Evolutionary conservation across 2,888 invertebrate species (phyloP), one percentile per base, ranked within the genome.

Genomic region (Euproctis similis): DNA sequence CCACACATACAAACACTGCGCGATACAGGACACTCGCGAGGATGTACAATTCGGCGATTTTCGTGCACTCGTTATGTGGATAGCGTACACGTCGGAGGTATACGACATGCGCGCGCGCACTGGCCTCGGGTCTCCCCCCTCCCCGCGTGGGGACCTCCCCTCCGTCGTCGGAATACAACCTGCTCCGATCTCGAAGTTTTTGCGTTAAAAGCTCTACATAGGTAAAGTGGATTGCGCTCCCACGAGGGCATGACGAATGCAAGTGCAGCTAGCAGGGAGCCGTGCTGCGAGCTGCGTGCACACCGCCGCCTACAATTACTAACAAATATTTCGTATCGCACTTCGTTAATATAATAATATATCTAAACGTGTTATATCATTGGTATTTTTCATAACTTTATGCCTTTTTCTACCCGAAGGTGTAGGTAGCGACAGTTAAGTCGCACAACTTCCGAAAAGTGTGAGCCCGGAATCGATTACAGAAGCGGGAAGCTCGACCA

Each of bases 151-250:
- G 47, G 41, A 42, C 42, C 8, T 6, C 30, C 30, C 31, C 37
- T 33, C 44, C 46, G 45, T 44, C 49, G 53, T 42, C 48, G 43
- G 47, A 43, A 35, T 42, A 43, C 69, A 65, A 67, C 73, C 72
- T 68, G 71, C 64, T 61, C 47, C 39, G 4, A 4, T 4, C 14
- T 14, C 4, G 51, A 71, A 71, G 75, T 75, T 76, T 77, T 75
- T 74, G 64, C 70, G 63, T 62, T 57, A 67, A 70, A 70, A 72
- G 74, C 69, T 66, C 56, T 32, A 39, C 40, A 54, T 60, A 61
- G 64, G 67, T 67, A 65, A 59, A 69, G 71, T 62, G 58, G 51
- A 61, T 61, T 59, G 53, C 64, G 70, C 64, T 72, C 73, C 68
- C 76, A 70, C 72, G 65, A 50, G 43, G 44, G 47, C 24, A 12